Evolutionary conservation across 2,888 invertebrate genomes (phyloP), one percentile per base, ranked within the genome.

Genomic region (Pseudococcus jackbeardsleyi): DNA sequence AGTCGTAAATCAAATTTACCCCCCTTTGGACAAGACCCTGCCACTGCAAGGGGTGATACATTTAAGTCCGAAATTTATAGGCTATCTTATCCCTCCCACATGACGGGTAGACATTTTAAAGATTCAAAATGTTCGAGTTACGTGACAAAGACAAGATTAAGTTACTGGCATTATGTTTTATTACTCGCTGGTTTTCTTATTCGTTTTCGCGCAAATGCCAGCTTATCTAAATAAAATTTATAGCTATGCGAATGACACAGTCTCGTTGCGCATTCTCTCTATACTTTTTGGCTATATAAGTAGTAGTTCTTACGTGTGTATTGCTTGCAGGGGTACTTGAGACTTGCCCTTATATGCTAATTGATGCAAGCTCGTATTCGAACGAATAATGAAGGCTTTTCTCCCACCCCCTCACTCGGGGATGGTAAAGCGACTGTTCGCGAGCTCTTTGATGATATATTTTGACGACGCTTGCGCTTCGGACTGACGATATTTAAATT

Each of bases 101-200:
- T 82, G 79, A 19, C 79, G 46, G n/a, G 39, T 82, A 85, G 85
- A 85, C 85, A 64, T 85, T 85, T 85, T 85, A 85, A 85, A 85
- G 85, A 85, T 85, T 85, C 85, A 85, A 85, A 85, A 85, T 64
- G 85, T 85, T 85, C 85, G 64, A 85, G 50, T 85, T 85, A 85
- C 85, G 85, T 85, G 85, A 85, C 85, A 85, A 85, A 85, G 85
- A 85, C 85, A 85, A 85, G 85, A 59, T 85, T 85, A 84, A 85
- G 64, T 85, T 54, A 26, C 54, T 64, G 59, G 59, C 85, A 54
- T 84, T 19, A 85, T 85, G 59, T 85, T 85, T 85, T 85, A 85
- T 85, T 59, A 85, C 85, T 59, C 85, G 59, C 39, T 19, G 85
- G 79, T 82, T 82, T 82, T 72, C 72, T 72, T 72, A 72, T 72